These are phyloP conservation scores for Danio albolineatus DNA, from an alignment of 2,797 vertebrate species.

Conservation along the genomic window DNA sequence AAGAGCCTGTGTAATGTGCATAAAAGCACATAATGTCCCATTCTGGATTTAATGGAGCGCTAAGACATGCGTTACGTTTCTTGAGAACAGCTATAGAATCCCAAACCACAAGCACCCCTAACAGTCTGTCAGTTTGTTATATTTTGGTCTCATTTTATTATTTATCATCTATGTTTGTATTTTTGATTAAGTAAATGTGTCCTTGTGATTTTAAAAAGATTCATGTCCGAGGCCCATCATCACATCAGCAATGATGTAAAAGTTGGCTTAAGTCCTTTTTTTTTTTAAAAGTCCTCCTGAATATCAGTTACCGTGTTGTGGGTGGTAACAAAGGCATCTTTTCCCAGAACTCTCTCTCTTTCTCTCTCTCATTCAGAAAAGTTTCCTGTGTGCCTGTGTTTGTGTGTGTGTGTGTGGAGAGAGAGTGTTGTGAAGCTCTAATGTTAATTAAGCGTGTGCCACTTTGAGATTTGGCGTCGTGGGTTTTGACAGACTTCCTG, in stretches of 20 bases:
- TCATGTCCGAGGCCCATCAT: constrained; percentile 45
- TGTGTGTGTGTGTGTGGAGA: constrained; percentile 11
- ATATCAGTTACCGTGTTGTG: constrained; percentile 31
- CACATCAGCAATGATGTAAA: constrained; percentile 32
- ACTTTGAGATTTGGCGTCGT: constrained; percentile 89
- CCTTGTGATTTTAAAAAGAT: constrained; percentile 38
- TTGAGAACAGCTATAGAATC: constrained; percentile 51
- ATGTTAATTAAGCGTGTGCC: constrained; percentile 94
- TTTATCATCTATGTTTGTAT: constrained; percentile 36
- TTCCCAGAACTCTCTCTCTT: constrained; percentile 26
- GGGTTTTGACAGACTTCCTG: constrained; percentile 89
- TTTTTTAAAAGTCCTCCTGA: constrained; percentile 46
- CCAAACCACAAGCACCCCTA: constrained; percentile 47
- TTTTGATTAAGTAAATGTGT: constrained; percentile 27
- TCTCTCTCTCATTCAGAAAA: constrained; percentile 26
- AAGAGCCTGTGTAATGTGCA: neutral
- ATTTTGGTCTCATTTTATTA: constrained; percentile 59
- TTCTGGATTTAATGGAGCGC: constrained; percentile 42
- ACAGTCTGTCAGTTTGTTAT: constrained; percentile 60
- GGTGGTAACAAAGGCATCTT: constrained; percentile 42
- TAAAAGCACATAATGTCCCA: constrained; percentile 8
- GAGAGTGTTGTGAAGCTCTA: constrained; percentile 65
- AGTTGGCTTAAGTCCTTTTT: no score
- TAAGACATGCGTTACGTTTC: constrained; percentile 65
- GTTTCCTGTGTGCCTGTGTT: constrained; percentile 38